Conservation (phyloP, 2,888 invertebrate genomes). For the Bedellia somnulentella region DNA sequence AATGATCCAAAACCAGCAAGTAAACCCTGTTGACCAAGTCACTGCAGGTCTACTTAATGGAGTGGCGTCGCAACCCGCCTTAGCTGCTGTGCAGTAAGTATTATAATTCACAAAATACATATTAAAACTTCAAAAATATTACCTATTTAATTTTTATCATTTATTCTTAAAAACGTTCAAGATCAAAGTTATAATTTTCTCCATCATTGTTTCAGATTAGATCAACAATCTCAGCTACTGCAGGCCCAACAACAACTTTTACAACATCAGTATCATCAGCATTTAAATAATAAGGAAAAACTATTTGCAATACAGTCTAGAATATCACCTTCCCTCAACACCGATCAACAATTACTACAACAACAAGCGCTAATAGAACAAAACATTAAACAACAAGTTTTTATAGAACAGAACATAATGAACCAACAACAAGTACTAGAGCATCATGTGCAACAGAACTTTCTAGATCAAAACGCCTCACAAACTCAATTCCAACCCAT, state of each 20-base stretch:
- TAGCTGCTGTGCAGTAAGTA: conserved; percentile 45
- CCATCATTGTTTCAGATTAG: conserved; percentile 37
- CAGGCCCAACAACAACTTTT: conserved; percentile 49
- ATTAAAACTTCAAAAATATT: background rate
- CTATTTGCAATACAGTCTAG: conserved; percentile 56
- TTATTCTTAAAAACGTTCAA: no score
- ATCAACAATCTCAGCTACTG: conserved; percentile 42
- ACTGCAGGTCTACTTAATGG: conserved; percentile 40
- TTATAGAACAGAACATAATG: conserved; percentile 49
- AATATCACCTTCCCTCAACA: conserved; percentile 31
- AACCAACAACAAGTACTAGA: conserved; percentile 47
- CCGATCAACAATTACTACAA: conserved; percentile 30
- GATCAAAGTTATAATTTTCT: no score
- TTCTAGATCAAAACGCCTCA: conserved; percentile 24
- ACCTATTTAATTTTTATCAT: conserved; percentile 1
- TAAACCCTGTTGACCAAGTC: conserved; percentile 36
- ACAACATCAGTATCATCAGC: conserved; percentile 60
- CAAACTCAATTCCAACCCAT: conserved; percentile 34
- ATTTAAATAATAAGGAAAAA: conserved; percentile 47
- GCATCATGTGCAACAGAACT: conserved; percentile 29
- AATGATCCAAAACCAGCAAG: conserved; percentile 49
- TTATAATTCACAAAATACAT: background rate
- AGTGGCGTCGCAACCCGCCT: conserved; percentile 30
- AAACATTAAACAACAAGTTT: conserved; percentile 35
- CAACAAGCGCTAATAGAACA: conserved; percentile 29